Percentiles rank a stretch among this genome's conserved stretches.
These are phyloP conservation scores for Glaucopsyche alexis DNA, from an alignment of 2,888 invertebrate genomes.

Conservation along the genomic window DNA sequence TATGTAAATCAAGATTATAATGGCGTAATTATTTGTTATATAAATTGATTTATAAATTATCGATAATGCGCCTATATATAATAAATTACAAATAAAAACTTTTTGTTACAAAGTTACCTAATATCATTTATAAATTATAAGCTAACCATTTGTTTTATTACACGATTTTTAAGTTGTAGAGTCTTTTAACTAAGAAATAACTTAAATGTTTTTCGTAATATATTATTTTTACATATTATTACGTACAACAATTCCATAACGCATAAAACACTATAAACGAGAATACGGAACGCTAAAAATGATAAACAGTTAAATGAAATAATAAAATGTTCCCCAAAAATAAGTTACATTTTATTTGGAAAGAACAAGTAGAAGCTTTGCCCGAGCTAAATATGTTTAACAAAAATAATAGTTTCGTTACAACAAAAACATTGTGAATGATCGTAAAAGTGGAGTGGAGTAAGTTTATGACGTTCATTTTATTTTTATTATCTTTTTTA, in stretches of 20 bases:
- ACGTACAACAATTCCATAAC: no score
- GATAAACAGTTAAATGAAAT: neutral
- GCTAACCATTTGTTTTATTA: neutral
- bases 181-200: no score
- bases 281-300: neutral
- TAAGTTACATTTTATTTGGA: neutral
- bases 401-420: neutral
- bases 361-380: neutral
- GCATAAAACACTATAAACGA: no score
- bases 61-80: neutral
- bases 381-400: neutral
- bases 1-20: no score
- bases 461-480: slow-evolving; percentile 4
- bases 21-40: no score
- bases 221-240: no score
- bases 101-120: neutral
- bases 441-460: slow-evolving; percentile 3
- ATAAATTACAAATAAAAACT: neutral
- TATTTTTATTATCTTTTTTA: slow-evolving; percentile 2
- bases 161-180: no score
- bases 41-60: neutral
- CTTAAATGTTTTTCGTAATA: no score
- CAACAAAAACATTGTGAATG: neutral
- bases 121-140: no score
- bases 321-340: neutral